Evolutionary conservation across 2,113 vertebrate genomes (phyloP).

Genomic region (Poeciliopsis prolifica): DNA sequence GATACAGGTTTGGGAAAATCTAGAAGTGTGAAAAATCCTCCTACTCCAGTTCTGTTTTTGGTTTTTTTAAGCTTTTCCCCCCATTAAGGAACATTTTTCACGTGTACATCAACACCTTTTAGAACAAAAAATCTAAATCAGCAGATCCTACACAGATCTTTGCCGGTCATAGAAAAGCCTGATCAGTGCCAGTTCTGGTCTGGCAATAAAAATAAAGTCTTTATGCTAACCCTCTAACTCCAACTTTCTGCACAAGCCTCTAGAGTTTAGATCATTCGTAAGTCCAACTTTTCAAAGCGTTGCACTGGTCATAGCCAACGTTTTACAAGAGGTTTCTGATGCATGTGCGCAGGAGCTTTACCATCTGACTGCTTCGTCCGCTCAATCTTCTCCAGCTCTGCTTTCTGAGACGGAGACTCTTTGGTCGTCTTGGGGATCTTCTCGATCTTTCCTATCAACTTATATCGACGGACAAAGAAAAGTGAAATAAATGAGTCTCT

Average conservation of each 20-base stretch:
- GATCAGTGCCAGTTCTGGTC: not conserved
- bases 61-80: too few species aligned
- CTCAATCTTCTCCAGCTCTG: conserved; percentile 86
- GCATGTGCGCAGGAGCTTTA: conserved; percentile 64
- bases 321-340: not conserved
- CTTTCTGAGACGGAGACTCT: conserved; percentile 84
- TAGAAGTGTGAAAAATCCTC: too few species aligned
- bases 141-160: not conserved
- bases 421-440: conserved; percentile 84
- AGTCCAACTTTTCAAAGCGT: not conserved
- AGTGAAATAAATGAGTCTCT: not conserved
- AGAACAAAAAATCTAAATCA: not conserved
- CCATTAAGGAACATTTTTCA: too few species aligned
- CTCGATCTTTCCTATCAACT: conserved; percentile 82
- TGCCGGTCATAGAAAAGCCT: not conserved
- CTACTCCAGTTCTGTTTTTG: too few species aligned
- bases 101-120: too few species aligned
- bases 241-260: not conserved
- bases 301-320: too few species aligned
- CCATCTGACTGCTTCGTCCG: conserved; percentile 83
- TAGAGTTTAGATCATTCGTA: not conserved
- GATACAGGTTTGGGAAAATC: too few species aligned
- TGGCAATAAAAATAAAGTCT: not conserved
- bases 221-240: not conserved
- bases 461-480: conserved; percentile 25